Evolutionary conservation across 2,888 invertebrate species (phyloP).

Genomic region (Synanthedon formicaeformis): DNA sequence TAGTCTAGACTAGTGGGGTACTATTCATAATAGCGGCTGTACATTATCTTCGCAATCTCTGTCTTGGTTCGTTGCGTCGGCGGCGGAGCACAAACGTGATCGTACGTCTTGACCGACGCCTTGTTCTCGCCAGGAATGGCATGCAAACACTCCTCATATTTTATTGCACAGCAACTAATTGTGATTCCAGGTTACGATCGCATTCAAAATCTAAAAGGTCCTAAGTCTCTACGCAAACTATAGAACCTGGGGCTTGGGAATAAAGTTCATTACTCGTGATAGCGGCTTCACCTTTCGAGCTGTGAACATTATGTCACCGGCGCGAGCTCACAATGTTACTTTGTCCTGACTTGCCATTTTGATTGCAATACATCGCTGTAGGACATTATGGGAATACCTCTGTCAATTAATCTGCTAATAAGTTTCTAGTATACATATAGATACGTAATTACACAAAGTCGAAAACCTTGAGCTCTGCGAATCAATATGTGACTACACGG

Average conservation of each 20-base stretch:
- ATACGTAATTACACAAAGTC: background rate
- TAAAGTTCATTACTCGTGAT: background rate
- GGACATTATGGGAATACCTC: background rate
- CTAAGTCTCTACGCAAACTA: too few relatives aligned
- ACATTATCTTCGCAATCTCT: conserved; percentile 2
- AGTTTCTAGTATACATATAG: background rate
- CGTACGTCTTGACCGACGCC: conserved; percentile 13
- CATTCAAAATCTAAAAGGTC: background rate
- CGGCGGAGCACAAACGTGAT: conserved; percentile 14
- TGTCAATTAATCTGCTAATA: background rate
- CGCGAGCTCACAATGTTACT: background rate
- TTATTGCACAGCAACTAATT: background rate
- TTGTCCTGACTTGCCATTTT: background rate
- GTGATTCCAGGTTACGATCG: background rate
- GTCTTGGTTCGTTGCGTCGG: conserved; percentile 11
- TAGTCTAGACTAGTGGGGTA: background rate
- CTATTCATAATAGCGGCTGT: background rate
- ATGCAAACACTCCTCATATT: conserved; percentile 9
- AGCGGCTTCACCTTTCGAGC: background rate
- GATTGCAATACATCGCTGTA: background rate
- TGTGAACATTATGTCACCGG: background rate
- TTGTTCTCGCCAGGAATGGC: conserved; percentile 8
- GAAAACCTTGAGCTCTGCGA: background rate
- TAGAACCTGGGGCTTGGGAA: too few relatives aligned
- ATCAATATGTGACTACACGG: background rate